phyloP scores from a whole-genome alignment of 1,140 invertebrate species.

The Charaxes varanes region DNA sequence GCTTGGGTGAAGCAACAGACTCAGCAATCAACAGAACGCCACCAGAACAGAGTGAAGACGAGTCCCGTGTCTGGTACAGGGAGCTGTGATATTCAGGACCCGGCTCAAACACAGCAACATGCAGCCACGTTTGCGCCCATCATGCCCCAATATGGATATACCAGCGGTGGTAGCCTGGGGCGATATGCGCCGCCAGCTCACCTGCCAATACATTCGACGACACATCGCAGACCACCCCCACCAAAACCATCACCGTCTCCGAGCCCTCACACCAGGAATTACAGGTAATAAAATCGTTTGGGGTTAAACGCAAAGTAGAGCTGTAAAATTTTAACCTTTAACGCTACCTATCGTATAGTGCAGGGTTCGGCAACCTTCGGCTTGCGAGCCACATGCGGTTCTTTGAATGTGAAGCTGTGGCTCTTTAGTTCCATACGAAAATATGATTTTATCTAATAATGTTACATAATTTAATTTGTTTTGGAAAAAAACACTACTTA shows the following conservation, averaged over 20 bases:
- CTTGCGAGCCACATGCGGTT: no score
- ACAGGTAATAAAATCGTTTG: no score
- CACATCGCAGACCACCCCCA: conserved; percentile 69
- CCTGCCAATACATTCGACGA: conserved; percentile 73
- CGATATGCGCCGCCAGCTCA: conserved; percentile 75
- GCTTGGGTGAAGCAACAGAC: conserved; percentile 67
- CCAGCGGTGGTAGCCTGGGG: conserved; percentile 69
- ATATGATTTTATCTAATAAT: no score
- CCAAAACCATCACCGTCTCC: conserved; percentile 76
- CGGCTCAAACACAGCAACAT: conserved; percentile 39
- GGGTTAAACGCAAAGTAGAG: no score
- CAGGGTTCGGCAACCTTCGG: no score
- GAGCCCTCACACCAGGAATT: conserved; percentile 76
- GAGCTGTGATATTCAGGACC: conserved; percentile 51
- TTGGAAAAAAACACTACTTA: no score
- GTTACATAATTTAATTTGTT: no score
- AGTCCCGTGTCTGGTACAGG: conserved; percentile 59
- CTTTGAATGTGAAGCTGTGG: no score
- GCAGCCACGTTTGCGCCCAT: conserved; percentile 71
- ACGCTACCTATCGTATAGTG: no score
- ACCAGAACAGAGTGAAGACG: conserved; percentile 57
- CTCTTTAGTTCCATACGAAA: no score
- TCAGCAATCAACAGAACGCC: conserved; percentile 51
- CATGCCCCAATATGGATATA: conserved; percentile 68
- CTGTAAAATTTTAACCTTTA: no score